A percentile compares a stretch with the other conserved stretches of the same genome.
Conservation (phyloP, 2,113 vertebrate genomes). For the Gymnobelideus leadbeateri region DNA sequence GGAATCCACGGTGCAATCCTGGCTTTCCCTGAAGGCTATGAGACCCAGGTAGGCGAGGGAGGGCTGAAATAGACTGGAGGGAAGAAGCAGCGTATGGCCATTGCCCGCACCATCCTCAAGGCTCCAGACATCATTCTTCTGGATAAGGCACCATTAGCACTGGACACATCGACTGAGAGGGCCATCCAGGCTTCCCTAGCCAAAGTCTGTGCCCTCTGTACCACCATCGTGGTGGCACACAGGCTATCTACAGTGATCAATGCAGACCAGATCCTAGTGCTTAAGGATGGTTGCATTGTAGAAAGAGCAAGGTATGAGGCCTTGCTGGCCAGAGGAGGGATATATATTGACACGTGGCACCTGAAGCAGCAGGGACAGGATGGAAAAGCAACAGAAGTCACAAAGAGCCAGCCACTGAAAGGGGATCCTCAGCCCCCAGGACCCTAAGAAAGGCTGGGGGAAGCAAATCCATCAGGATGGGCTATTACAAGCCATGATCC, state of each 20-base stretch:
- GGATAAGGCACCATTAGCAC: slow-evolving; percentile 96
- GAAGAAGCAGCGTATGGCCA: slow-evolving; percentile 97
- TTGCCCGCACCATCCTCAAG: slow-evolving; percentile 97
- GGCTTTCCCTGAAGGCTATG: slow-evolving; percentile 94
- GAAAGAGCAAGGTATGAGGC: slow-evolving; percentile 96
- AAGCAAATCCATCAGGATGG: neutral
- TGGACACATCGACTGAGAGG: slow-evolving; percentile 96
- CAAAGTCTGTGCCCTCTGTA: slow-evolving; percentile 92
- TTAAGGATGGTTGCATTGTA: slow-evolving; percentile 90
- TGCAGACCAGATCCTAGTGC: slow-evolving; percentile 96
- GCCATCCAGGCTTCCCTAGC: slow-evolving; percentile 96
- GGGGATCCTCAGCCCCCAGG: slow-evolving; percentile 65
- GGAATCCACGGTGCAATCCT: slow-evolving; percentile 94
- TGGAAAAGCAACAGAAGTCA: slow-evolving; percentile 84
- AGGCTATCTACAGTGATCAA: slow-evolving; percentile 95
- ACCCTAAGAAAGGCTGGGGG: slow-evolving; percentile 52
- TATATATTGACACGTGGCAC: slow-evolving; percentile 95
- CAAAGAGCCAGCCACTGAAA: slow-evolving; percentile 86
- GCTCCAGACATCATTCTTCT: slow-evolving; percentile 93
- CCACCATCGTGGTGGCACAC: slow-evolving; percentile 95
- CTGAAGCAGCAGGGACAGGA: slow-evolving; percentile 88
- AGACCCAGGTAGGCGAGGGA: slow-evolving; percentile 94
- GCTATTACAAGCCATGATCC: too few species aligned
- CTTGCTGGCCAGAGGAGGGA: slow-evolving; percentile 88
- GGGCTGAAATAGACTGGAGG: slow-evolving; percentile 97